A percentile compares a stretch with the other conserved stretches of the same genome.
These are phyloP conservation scores for Stegostoma tigrinum DNA, from an alignment of 2,113 vertebrate species.

Conservation along the genomic window DNA sequence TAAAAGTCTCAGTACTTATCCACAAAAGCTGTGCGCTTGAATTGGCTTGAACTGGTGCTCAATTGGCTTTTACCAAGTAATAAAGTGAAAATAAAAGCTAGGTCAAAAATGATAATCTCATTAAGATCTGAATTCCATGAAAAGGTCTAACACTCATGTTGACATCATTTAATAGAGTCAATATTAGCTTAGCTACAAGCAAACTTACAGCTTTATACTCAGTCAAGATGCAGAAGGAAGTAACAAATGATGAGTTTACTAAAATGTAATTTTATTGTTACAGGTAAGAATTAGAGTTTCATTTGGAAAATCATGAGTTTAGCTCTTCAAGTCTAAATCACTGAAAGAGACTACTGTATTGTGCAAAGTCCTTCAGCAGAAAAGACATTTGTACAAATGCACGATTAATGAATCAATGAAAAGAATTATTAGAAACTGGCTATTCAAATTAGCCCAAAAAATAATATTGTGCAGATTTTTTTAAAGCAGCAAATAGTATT, in stretches of 20 bases:
- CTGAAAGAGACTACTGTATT: neutral
- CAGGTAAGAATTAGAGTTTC: neutral
- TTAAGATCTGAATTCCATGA: neutral
- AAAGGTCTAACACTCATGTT: neutral
- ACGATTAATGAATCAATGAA: neutral
- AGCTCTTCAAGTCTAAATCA: neutral
- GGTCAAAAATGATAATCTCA: neutral
- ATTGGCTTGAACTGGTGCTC: neutral
- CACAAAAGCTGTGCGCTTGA: neutral
- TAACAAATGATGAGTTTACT: neutral
- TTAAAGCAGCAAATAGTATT: neutral
- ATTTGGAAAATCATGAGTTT: neutral
- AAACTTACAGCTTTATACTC: neutral
- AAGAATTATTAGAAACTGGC: neutral
- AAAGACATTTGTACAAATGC: neutral
- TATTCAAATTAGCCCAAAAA: neutral
- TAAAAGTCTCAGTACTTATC: neutral
- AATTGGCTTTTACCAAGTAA: neutral
- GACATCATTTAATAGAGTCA: neutral
- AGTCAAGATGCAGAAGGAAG: neutral
- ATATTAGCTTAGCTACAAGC: neutral
- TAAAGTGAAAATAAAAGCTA: neutral
- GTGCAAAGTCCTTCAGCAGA: neutral
- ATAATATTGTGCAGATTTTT: neutral
- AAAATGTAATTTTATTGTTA: neutral